phyloP scores from a whole-genome alignment of 2,888 invertebrate genomes.

The Epinotia brunnichana region DNA sequence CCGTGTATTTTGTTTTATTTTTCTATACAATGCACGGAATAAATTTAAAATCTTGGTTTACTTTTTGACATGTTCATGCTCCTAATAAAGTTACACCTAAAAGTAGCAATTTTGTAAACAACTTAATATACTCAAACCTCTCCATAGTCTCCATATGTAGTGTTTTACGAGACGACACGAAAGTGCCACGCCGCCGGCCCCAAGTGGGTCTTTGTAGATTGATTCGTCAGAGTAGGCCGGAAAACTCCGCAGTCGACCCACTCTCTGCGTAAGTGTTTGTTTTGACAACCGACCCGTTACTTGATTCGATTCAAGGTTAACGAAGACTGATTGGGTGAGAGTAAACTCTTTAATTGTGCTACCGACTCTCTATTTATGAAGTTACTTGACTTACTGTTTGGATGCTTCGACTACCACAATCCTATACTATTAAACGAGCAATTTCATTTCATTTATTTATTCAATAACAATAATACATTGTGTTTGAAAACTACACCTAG shows the following conservation, averaged over 20 bases:
- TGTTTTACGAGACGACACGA: constrained; percentile 52
- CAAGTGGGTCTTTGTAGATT: constrained; percentile 46
- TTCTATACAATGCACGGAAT: no score
- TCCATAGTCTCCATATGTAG: constrained; percentile 19
- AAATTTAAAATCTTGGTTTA: no score
- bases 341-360: constrained; percentile 13
- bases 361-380: constrained; percentile 9
- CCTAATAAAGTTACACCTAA: no score
- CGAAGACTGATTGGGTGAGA: constrained; percentile 34
- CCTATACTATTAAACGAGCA: no score
- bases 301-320: constrained; percentile 36
- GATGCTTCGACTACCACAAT: background rate
- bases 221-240: constrained; percentile 41
- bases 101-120: background rate
- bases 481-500: no score
- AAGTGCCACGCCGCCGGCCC: constrained; percentile 51
- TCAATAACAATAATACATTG: no score
- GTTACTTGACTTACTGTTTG: background rate
- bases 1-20: no score
- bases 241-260: constrained; percentile 32
- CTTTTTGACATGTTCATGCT: no score
- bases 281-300: constrained; percentile 36
- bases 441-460: no score
- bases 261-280: constrained; percentile 39
- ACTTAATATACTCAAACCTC: constrained; percentile 3